phyloP scores from a whole-genome alignment of 2,113 vertebrate species.

The Myocastor coypus region DNA sequence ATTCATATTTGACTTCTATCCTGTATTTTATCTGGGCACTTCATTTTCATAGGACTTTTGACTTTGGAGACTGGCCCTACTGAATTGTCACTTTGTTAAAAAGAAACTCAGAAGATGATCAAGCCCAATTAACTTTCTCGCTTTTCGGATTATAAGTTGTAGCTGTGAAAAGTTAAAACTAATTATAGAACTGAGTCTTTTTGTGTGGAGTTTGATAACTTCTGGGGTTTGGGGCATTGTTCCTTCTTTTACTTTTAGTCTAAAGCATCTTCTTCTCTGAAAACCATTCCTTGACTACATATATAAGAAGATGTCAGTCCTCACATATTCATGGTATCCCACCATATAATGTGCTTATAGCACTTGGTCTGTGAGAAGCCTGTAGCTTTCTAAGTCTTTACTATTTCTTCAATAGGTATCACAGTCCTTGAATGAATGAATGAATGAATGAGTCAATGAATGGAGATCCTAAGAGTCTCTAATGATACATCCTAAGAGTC shows the following conservation, averaged over 20 bases:
- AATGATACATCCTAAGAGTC: constrained; percentile 26
- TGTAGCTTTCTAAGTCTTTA: not conserved
- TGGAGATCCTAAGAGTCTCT: not conserved
- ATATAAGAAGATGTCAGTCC: not conserved
- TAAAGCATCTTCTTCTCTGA: not conserved
- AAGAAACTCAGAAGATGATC: not conserved
- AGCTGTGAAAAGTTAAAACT: not conserved
- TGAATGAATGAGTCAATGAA: not conserved
- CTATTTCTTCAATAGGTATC: not conserved
- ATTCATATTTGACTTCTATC: constrained; percentile 35
- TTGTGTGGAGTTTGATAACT: not conserved
- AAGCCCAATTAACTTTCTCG: not conserved
- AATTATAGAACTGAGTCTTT: not conserved
- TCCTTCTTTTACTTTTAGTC: not conserved
- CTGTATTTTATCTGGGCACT: not conserved
- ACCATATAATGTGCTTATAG: not conserved
- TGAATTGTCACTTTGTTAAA: constrained; percentile 46
- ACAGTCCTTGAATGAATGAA: not conserved
- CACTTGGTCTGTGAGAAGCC: not conserved
- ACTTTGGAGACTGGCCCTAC: not conserved
- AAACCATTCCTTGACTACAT: not conserved
- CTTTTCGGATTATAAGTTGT: not conserved
- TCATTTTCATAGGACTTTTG: not conserved
- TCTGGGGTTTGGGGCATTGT: not conserved
- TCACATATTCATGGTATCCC: not conserved